Conservation (phyloP, 2,888 invertebrate species). For the Oeneis ivallda region DNA sequence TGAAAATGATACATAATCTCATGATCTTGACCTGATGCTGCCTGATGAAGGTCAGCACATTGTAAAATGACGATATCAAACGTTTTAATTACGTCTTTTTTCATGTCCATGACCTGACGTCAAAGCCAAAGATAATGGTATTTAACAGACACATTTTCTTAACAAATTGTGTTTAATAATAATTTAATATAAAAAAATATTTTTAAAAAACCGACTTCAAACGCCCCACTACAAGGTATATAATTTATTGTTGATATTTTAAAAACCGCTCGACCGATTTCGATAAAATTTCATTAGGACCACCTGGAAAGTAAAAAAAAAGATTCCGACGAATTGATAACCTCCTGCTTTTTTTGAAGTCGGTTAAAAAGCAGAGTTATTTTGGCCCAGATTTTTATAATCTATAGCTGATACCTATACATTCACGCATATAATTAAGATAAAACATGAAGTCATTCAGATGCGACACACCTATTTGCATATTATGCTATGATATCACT, state of each 20-base stretch:
- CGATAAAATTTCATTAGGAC: no score
- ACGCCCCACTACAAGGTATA: no score
- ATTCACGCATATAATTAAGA: no score
- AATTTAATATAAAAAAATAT: no score
- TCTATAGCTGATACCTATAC: background rate
- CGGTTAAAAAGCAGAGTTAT: background rate
- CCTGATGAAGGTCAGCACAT: background rate
- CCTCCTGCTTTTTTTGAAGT: no score
- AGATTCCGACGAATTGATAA: no score
- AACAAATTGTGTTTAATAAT: no score
- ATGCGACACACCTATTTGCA: conserved; percentile 50
- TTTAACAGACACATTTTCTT: background rate
- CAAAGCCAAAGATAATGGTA: background rate
- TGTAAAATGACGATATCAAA: conserved; percentile 5
- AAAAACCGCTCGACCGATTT: no score
- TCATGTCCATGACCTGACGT: background rate
- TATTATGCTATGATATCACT: conserved; percentile 55
- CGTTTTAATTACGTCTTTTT: conserved; percentile 4
- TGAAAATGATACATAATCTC: background rate
- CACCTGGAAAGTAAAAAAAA: no score
- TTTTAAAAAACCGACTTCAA: no score
- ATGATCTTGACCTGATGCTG: conserved; percentile 9
- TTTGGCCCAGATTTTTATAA: background rate
- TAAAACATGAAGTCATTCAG: conserved; percentile 39
- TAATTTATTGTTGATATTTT: no score